A percentile compares a stretch with the other conserved stretches of the same genome.
Evolutionary conservation across 1,140 invertebrate species (phyloP).

Genomic region (Ostrea edulis): DNA sequence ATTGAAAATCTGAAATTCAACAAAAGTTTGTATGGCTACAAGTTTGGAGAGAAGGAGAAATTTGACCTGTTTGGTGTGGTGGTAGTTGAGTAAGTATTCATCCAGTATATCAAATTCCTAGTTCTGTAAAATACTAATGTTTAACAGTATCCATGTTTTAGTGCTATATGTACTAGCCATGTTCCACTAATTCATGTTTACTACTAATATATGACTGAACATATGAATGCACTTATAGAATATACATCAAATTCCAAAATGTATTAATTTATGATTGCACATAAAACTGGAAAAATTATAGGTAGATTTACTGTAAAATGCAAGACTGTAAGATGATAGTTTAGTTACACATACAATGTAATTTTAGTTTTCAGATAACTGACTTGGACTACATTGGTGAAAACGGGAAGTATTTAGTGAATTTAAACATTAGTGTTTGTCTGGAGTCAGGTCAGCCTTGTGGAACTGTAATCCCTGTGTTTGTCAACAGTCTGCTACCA

Average conservation of each 20-base stretch:
- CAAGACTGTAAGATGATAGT: background rate
- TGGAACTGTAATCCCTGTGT: conserved; percentile 29
- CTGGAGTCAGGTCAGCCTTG: conserved; percentile 50
- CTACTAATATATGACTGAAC: no score
- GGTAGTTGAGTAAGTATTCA: conserved; percentile 51
- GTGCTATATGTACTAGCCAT: no score
- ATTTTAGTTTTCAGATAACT: background rate
- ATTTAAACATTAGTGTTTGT: conserved; percentile 59
- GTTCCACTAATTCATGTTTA: no score
- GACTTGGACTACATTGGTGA: background rate
- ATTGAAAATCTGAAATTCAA: conserved; percentile 53
- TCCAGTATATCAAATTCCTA: no score
- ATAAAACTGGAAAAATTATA: no score
- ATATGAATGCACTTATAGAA: no score
- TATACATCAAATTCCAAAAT: no score
- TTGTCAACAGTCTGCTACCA: conserved; percentile 37
- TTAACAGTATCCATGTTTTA: no score
- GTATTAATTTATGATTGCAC: no score
- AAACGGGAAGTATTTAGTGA: conserved; percentile 53
- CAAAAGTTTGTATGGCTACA: conserved; percentile 56
- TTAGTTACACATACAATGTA: background rate
- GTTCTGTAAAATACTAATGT: no score
- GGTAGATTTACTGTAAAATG: no score
- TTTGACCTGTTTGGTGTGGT: conserved; percentile 53
- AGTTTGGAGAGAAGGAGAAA: conserved; percentile 45